Conservation (phyloP, 2,113 vertebrate species). For the Passer domesticus region DNA sequence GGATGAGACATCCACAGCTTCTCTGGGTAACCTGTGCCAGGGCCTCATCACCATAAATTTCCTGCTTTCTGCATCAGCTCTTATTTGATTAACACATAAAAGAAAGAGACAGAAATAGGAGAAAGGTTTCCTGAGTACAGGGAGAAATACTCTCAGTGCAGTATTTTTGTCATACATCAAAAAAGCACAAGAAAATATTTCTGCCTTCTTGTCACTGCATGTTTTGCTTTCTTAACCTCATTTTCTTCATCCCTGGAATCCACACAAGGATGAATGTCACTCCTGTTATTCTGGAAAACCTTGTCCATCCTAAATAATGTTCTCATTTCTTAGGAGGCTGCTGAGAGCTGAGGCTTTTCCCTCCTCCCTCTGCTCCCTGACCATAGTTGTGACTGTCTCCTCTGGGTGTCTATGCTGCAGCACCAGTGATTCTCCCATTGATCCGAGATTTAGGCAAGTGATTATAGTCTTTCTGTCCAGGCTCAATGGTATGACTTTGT, state of each 20-base stretch:
- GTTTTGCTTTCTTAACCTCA: neutral
- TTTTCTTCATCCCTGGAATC: neutral
- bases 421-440: neutral
- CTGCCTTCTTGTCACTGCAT: neutral
- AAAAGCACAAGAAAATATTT: neutral
- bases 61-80: neutral
- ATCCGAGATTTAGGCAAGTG: neutral
- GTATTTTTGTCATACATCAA: neutral
- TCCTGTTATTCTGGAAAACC: neutral
- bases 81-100: neutral
- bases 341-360: neutral
- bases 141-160: neutral
- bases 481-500: neutral
- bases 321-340: fast-evolving
- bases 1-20: neutral
- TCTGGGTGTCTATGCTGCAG: constrained; percentile 5
- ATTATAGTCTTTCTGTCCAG: neutral
- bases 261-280: neutral
- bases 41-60: neutral
- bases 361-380: neutral
- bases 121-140: neutral
- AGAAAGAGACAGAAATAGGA: neutral
- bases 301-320: neutral
- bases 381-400: neutral
- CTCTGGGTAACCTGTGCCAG: neutral